Conservation (phyloP, 2,113 vertebrate species). For the Entomyzon cyanotis region DNA sequence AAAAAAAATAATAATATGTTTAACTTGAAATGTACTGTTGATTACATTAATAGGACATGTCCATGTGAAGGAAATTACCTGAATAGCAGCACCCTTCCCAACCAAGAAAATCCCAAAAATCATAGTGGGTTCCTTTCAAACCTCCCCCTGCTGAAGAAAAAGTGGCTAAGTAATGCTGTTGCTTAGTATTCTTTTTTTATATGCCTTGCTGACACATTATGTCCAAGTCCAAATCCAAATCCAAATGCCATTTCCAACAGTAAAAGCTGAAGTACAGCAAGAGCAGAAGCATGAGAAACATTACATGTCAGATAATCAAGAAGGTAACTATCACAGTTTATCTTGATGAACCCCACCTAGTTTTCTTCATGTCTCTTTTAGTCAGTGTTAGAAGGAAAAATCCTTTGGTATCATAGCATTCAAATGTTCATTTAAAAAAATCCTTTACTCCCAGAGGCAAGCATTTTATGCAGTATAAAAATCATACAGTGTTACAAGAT, state of each 20-base stretch:
- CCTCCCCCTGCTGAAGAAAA: background rate
- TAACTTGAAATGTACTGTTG: background rate
- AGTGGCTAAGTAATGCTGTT: background rate
- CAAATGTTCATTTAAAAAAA: background rate
- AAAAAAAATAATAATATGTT: slow-evolving; percentile 2
- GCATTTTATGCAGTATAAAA: background rate
- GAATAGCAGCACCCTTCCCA: background rate
- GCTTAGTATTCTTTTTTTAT: background rate
- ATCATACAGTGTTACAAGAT: background rate
- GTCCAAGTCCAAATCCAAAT: background rate
- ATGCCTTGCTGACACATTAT: background rate
- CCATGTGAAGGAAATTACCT: slow-evolving; percentile 50
- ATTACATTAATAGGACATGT: background rate
- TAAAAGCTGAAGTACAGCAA: background rate
- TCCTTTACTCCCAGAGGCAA: background rate
- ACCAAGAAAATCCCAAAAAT: slow-evolving; percentile 13
- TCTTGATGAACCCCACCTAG: background rate
- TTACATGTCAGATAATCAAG: background rate
- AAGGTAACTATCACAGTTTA: background rate
- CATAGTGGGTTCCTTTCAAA: background rate
- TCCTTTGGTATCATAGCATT: background rate
- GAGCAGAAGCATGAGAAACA: background rate
- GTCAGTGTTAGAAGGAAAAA: background rate
- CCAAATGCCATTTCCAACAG: background rate
- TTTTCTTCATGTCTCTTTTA: background rate